Percentiles rank a stretch among this genome's conserved stretches.
phyloP scores from a whole-genome alignment of 1,140 invertebrate genomes.

The Tetramorium alpestre region DNA sequence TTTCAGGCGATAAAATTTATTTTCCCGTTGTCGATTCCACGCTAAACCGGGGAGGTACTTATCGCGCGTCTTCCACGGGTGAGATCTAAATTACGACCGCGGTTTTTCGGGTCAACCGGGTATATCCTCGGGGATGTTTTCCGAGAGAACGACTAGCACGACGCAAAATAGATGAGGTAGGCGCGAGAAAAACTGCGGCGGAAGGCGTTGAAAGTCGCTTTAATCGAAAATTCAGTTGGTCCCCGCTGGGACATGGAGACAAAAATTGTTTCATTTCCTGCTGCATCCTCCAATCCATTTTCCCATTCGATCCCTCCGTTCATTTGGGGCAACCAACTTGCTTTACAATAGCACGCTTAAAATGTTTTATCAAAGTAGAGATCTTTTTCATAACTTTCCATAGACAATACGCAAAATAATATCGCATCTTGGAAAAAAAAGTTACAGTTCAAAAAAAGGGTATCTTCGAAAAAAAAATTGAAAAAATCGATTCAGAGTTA shows the following conservation, averaged over 20 bases:
- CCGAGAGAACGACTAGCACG: not conserved
- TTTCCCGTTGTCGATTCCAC: not conserved
- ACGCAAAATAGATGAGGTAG: not conserved
- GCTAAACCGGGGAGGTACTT: not conserved
- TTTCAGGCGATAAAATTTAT: constrained; percentile 10
- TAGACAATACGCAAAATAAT: constrained; percentile 4
- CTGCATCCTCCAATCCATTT: constrained; percentile 22
- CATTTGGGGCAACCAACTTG: not conserved
- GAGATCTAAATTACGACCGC: constrained; percentile 23
- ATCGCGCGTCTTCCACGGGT: not conserved
- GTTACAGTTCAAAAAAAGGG: not conserved
- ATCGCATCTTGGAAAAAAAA: not conserved
- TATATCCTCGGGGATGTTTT: constrained; percentile 1
- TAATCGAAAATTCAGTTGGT: constrained; percentile 34
- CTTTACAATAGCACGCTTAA: constrained; percentile 27
- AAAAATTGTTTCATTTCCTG: constrained; percentile 51
- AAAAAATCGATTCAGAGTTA: not conserved
- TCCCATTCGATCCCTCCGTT: constrained; percentile 21
- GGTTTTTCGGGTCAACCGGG: constrained; percentile 12
- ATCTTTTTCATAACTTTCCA: constrained; percentile 19
- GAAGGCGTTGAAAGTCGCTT: not conserved
- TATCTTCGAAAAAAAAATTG: not conserved
- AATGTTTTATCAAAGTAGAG: not conserved
- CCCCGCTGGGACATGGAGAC: not conserved
- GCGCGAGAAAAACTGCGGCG: not conserved